Evolutionary conservation across 2,888 invertebrate genomes (phyloP).

Genomic region (Leptodirus hochenwartii): DNA sequence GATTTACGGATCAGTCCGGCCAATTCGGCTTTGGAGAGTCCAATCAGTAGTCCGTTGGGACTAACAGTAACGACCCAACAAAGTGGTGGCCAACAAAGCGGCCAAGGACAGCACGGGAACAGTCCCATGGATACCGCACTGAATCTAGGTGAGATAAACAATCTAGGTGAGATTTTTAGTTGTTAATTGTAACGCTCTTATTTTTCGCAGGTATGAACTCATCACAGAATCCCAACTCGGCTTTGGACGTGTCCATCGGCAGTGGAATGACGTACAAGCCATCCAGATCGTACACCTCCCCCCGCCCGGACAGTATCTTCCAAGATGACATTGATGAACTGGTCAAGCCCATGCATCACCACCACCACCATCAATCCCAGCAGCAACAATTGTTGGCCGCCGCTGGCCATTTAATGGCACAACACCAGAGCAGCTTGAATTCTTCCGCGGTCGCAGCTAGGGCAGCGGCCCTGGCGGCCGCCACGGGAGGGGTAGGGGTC

Average conservation of each 20-base stretch:
- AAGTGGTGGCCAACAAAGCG: too few species aligned
- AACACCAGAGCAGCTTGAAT: too few species aligned
- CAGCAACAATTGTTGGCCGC: conserved; percentile 2
- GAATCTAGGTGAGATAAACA: conserved; percentile 31
- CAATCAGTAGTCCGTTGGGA: conserved; percentile 39
- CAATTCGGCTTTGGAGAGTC: conserved; percentile 35
- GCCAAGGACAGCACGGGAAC: conserved; percentile 33
- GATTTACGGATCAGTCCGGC: conserved; percentile 29
- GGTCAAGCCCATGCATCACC: conserved; percentile 41
- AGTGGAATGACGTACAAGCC: conserved; percentile 48
- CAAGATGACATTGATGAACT: conserved; percentile 43
- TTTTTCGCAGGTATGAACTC: too few species aligned
- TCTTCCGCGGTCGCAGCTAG: too few species aligned
- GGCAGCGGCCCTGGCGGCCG: too few species aligned
- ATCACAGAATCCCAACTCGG: too few species aligned
- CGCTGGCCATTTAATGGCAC: too few species aligned
- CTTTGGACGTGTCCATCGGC: conserved; percentile 34
- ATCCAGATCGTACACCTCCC: conserved; percentile 42
- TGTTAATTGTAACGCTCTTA: neutral
- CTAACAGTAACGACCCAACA: conserved; percentile 35
- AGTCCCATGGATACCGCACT: conserved; percentile 31
- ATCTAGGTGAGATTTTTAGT: conserved; percentile 16
- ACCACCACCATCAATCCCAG: too few species aligned
- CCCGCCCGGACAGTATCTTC: conserved; percentile 39
- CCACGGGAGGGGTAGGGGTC: too few species aligned